Percentiles rank a stretch among this genome's conserved stretches.
These are phyloP conservation scores for Cenopis cana DNA, from an alignment of 2,888 invertebrate genomes.

Conservation along the genomic window DNA sequence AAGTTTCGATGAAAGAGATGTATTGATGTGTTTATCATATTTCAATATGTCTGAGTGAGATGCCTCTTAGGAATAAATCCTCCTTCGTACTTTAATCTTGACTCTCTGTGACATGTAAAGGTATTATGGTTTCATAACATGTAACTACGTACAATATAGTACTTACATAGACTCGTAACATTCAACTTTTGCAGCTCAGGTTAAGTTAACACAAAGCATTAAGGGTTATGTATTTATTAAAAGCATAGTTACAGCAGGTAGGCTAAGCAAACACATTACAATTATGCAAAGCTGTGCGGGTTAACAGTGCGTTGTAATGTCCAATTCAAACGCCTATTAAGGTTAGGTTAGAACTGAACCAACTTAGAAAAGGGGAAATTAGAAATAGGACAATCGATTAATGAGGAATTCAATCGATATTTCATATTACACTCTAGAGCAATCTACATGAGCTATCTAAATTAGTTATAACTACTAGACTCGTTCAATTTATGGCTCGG, in stretches of 20 bases:
- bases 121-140: too few relatives aligned
- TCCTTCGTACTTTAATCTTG: too few relatives aligned
- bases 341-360: neutral
- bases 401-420: neutral
- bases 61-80: too few relatives aligned
- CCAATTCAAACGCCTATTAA: neutral
- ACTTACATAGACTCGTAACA: neutral
- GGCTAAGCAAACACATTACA: conserved; percentile 1
- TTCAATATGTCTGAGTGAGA: too few relatives aligned
- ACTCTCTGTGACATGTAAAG: too few relatives aligned
- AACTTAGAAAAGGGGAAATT: neutral
- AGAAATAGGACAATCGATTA: neutral
- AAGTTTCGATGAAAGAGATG: too few relatives aligned
- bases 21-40: too few relatives aligned
- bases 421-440: too few relatives aligned
- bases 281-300: neutral
- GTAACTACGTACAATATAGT: too few relatives aligned
- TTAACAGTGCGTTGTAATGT: neutral
- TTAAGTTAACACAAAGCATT: neutral
- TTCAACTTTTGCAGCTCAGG: neutral
- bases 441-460: too few relatives aligned
- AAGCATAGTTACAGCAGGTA: neutral
- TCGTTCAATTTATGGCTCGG: too few relatives aligned
- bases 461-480: too few relatives aligned
- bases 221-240: neutral